These are phyloP conservation scores for Yponomeuta evonymella DNA, from an alignment of 2,888 invertebrate genomes.

Conservation along the genomic window DNA sequence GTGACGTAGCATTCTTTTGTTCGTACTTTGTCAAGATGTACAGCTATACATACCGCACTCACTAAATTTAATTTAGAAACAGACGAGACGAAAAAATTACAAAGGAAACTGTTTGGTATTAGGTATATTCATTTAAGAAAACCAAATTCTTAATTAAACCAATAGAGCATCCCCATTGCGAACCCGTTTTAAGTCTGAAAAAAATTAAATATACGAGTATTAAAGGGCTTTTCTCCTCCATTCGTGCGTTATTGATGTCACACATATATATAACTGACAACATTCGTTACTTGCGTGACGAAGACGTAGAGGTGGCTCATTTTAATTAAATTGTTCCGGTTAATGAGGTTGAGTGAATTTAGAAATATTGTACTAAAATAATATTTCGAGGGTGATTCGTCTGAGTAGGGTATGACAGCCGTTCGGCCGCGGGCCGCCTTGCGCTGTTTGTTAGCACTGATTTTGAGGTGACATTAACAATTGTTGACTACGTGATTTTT, in stretches of 20 bases:
- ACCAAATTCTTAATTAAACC: not conserved
- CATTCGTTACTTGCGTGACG: conserved; percentile 30
- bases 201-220: not conserved
- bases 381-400: conserved; percentile 11
- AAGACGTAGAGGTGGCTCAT: conserved; percentile 25
- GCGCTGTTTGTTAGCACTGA: not conserved
- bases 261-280: conserved; percentile 7
- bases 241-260: not conserved
- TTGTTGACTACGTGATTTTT: not conserved
- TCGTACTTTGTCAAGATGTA: not conserved
- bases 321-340: conserved; percentile 36
- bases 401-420: conserved; percentile 16
- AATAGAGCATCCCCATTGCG: not conserved
- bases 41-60: not conserved
- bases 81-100: not conserved
- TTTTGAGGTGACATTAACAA: not conserved
- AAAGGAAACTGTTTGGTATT: not conserved
- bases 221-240: not conserved
- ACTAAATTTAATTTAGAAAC: not conserved
- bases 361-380: conserved; percentile 9
- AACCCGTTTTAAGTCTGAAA: not conserved
- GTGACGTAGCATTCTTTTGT: not conserved
- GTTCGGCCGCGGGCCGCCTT: not conserved
- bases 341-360: conserved; percentile 26
- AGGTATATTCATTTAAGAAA: not conserved